Percentiles rank a stretch among this genome's conserved stretches.
phyloP scores from a whole-genome alignment of 1,140 invertebrate genomes.

The Drosophila quadrilineata region DNA sequence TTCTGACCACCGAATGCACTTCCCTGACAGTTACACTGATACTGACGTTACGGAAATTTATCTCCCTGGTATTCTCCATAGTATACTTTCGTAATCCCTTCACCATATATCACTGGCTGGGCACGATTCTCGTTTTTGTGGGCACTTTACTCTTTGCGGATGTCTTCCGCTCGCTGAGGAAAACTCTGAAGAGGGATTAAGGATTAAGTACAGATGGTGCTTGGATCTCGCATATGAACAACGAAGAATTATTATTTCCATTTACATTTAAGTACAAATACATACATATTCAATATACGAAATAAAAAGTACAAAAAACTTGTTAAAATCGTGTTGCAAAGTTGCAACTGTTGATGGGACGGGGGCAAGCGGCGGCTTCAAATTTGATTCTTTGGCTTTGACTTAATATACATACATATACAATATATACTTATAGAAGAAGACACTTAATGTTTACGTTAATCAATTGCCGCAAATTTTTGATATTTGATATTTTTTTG shows the following conservation, averaged over 20 bases:
- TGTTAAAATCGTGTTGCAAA: constrained; percentile 41
- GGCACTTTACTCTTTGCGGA: constrained; percentile 93
- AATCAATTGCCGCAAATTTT: constrained; percentile 38
- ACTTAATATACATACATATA: constrained; percentile 30
- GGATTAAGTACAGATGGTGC: constrained; percentile 29
- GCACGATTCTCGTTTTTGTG: constrained; percentile 93
- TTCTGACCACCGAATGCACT: constrained; percentile 95
- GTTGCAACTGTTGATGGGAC: constrained; percentile 10
- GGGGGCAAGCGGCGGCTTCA: not conserved
- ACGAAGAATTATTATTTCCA: constrained; percentile 41
- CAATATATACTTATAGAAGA: constrained; percentile 22
- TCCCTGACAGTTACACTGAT: constrained; percentile 97
- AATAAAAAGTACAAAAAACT: constrained; percentile 61
- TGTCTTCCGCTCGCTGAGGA: constrained; percentile 8
- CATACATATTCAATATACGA: constrained; percentile 34
- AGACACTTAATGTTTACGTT: constrained; percentile 52
- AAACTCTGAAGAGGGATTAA: constrained; percentile 41
- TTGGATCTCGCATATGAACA: constrained; percentile 29
- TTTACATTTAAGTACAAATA: constrained; percentile 77
- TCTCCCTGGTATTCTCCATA: constrained; percentile 97
- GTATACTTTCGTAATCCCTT: constrained; percentile 97
- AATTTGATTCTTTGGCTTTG: constrained; percentile 41
- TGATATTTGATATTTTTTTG: too few relatives aligned
- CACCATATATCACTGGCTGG: constrained; percentile 95
- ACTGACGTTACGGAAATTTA: constrained; percentile 96